Evolutionary conservation across 2,797 vertebrate genomes (phyloP).

Genomic region (Pangasius krempfi): DNA sequence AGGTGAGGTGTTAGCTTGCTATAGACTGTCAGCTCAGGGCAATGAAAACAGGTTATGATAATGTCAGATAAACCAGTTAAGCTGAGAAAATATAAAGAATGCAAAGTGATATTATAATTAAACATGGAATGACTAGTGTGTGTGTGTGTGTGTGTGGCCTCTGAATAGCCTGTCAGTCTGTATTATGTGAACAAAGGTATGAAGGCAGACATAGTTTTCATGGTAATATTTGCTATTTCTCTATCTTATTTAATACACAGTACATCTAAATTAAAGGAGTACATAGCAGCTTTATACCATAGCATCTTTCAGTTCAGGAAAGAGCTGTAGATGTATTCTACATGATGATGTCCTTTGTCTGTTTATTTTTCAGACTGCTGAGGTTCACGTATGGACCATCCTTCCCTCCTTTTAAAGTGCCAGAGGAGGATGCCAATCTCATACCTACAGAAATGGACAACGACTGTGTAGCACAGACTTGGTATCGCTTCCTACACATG

Average conservation of each 20-base stretch:
- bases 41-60: background rate
- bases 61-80: background rate
- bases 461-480: constrained; percentile 86
- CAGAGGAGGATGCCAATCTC: constrained; percentile 86
- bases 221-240: background rate
- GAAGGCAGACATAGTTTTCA: background rate
- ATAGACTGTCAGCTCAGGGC: background rate
- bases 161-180: background rate
- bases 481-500: constrained; percentile 94
- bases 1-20: background rate
- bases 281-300: background rate
- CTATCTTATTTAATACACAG: background rate
- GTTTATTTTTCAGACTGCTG: constrained; percentile 75
- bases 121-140: background rate
- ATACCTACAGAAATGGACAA: constrained; percentile 90
- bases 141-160: too few species aligned
- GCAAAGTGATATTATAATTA: background rate
- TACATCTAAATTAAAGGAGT: background rate
- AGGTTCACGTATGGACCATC: constrained; percentile 86
- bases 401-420: constrained; percentile 89
- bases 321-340: background rate
- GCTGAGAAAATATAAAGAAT: background rate
- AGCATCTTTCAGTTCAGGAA: background rate
- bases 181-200: background rate
- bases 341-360: too few species aligned